Evolutionary conservation across 2,113 vertebrate species (phyloP), one percentile per base, ranked within the genome.

Genomic region (Brachionichthys hirsutus): DNA sequence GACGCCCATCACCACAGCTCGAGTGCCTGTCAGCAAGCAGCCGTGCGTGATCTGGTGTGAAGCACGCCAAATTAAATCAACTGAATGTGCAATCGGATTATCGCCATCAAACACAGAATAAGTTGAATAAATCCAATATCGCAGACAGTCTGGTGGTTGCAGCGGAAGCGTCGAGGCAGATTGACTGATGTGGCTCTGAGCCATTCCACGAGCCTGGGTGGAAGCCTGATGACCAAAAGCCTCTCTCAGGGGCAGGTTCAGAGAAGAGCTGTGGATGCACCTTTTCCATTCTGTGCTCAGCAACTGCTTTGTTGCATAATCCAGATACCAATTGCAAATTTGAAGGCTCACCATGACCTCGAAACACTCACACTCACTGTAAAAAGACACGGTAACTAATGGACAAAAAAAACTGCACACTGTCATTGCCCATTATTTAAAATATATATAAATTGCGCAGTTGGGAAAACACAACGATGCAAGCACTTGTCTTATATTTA

Each of bases 31-130:
- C 73, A 83, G 62, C 73, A 62, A 83, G 62, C 73, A 62, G 68
- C 70, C 57, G 38, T 48, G 9, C 34, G 68, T 20, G 17, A 40
- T 53, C 57, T 44, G 60, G 55, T 78, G 49, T 74, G 59, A 19
- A 80, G 73, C 63, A 51, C 8, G 46, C 41, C 51, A 79, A 82
- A 76, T 87, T 78, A 75, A 76, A 87, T 88, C 80, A 84, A 71
- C 63, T 67, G 52, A 66, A 73, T 54, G 71, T 65, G 66, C 55
- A 78, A 83, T 82, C 65, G 56, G 54, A 79, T 72, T 80, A 83
- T 22, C 47, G 58, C 53, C 66, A 75, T 73, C 59, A 75, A 79
- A 80, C 46, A 36, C 52, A 64, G 50, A 69, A 74, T 63, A 71
- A 47, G 54, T 67, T 41, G 38, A 71, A 80, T 75, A 64, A 85